Base-by-base conservation (phyloP, 2,888 invertebrate genomes). In the Abscondita cerata region DNA sequence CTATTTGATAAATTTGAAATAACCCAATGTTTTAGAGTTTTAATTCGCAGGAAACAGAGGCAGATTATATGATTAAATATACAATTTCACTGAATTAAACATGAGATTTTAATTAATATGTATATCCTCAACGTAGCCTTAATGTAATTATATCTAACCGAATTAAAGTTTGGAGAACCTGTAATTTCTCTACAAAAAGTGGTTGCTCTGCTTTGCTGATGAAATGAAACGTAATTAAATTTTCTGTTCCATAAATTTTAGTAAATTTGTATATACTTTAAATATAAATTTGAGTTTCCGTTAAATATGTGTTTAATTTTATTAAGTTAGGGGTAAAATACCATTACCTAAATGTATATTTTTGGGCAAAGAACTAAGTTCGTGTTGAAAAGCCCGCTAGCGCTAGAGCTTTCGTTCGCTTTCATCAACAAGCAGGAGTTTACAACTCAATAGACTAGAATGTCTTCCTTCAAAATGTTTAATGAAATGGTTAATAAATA, bases 61-160 rank as follows among this genome's bases (percentile, higher is more conserved):
- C 76, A 77, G 79, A 80, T 80, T 80, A 80, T 76, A 73, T 75
- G 80, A 79, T 80, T 79, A 79, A 79, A 79, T 76, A 76, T 78
- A 79, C 78, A 79, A 79, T 78, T 79, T 78, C 78, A 70, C 73
- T 80, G 78, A 78, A 80, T 80, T 77, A 79, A 76, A 78, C 77
- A 80, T 80, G 78, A 79, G 79, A 77, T 79, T 80, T 80, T 80
- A 80, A 80, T 80, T 79, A 80, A 78, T 79, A 77, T n/a, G n/a
- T n/a, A n/a, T 76, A 78, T 79, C 78, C 79, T 73, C 77, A 72
- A 72, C 69, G 73, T 59, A 61, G 61, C 65, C 65, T 61, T 68
- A 79, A 79, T 78, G 72, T 72, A 70, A 77, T 79, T 77, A 78
- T 64, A 70, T 72, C 65, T 70, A 73, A 75, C 73, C 71, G 73